phyloP scores from a whole-genome alignment of 2,888 invertebrate genomes.

The Chloroclysta siterata region DNA sequence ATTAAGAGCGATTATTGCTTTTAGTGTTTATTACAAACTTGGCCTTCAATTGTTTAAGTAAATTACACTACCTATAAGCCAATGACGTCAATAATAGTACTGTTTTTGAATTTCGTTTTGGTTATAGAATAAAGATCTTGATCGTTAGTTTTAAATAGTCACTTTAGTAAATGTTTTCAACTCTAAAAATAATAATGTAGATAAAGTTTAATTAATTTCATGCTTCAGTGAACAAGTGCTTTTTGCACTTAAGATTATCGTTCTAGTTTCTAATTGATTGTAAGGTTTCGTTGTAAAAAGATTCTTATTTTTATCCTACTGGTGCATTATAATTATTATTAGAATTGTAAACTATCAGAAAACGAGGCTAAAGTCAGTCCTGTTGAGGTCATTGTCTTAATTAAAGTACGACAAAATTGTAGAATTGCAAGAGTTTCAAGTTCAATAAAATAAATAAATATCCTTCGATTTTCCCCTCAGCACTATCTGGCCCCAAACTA shows the following conservation, averaged over 20 bases:
- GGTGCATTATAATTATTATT: no score
- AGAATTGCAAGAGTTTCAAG: no score
- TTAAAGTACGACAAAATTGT: no score
- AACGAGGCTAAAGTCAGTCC: no score
- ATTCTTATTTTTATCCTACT: no score
- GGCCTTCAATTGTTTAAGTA: constrained; percentile 64
- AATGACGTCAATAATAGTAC: constrained; percentile 2
- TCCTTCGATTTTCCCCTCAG: no score
- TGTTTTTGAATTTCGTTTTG: no score
- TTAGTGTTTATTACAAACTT: constrained; percentile 37
- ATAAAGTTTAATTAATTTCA: constrained; percentile 30
- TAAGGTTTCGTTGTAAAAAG: neutral
- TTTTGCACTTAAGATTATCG: neutral
- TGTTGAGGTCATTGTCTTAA: no score
- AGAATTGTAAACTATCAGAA: no score
- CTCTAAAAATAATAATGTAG: neutral
- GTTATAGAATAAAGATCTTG: no score
- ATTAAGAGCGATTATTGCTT: constrained; percentile 46
- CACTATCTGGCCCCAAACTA: no score
- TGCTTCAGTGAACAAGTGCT: constrained; percentile 14
- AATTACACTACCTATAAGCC: constrained; percentile 48
- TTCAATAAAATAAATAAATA: no score
- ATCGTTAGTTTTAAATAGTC: neutral
- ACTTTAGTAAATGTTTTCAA: neutral
- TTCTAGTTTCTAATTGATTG: neutral